Conservation (phyloP, 1,140 invertebrate genomes). For the Triops longicaudatus region DNA sequence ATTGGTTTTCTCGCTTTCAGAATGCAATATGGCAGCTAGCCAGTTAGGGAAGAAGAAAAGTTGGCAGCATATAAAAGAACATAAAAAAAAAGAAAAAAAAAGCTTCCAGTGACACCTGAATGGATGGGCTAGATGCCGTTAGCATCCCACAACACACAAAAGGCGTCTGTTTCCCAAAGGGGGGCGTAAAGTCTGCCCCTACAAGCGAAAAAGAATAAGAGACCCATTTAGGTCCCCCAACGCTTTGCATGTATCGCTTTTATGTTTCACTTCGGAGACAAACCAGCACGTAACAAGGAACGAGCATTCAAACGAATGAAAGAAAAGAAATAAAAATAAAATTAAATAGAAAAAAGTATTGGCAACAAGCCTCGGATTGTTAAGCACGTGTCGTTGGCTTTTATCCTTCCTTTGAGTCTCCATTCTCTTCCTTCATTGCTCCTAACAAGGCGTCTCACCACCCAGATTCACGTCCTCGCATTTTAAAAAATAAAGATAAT, state of each 20-base stretch:
- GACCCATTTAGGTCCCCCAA: not conserved
- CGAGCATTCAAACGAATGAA: not conserved
- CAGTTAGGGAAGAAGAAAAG: too few relatives aligned
- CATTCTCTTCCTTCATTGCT: too few relatives aligned
- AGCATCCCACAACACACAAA: not conserved
- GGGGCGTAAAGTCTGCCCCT: not conserved
- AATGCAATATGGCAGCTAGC: not conserved
- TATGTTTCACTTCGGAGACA: not conserved
- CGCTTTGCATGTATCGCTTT: constrained; percentile 6
- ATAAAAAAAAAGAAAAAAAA: not conserved
- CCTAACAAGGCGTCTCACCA: too few relatives aligned
- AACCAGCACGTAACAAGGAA: too few relatives aligned
- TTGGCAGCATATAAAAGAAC: too few relatives aligned
- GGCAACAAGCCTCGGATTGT: not conserved
- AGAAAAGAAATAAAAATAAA: not conserved
- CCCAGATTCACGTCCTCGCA: too few relatives aligned
- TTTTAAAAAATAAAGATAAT: too few relatives aligned
- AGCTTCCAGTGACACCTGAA: not conserved
- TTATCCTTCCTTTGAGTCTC: not conserved
- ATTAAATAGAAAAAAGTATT: not conserved
- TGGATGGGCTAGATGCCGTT: not conserved
- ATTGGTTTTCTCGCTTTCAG: not conserved
- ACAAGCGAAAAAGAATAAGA: not conserved
- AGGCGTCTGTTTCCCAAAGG: not conserved
- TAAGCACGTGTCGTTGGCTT: not conserved